These are phyloP conservation scores for Syngnathoides biaculeatus DNA, from an alignment of 2,113 vertebrate species.

Conservation along the genomic window DNA sequence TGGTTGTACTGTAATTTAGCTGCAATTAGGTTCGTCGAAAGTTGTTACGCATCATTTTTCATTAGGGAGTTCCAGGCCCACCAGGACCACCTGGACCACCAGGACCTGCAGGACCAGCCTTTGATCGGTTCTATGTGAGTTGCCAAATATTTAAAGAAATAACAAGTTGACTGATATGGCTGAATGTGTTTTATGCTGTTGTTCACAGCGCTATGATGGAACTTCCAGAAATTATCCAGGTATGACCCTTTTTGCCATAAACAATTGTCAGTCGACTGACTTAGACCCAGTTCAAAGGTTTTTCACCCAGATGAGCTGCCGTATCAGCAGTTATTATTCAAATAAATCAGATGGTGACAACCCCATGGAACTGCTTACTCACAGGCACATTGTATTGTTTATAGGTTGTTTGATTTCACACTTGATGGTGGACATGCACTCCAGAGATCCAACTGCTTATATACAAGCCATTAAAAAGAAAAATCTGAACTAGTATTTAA, in stretches of 20 bases:
- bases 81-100: conserved; percentile 69
- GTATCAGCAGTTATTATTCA: too few species aligned
- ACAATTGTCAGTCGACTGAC: background rate
- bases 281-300: too few species aligned
- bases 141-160: background rate
- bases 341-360: background rate
- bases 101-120: conserved; percentile 46
- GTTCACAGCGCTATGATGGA: conserved; percentile 63
- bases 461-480: too few species aligned
- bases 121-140: conserved; percentile 68
- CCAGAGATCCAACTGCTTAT: too few species aligned
- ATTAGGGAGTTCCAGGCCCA: conserved; percentile 77
- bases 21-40: background rate
- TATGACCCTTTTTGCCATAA: conserved; percentile 33
- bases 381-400: too few species aligned
- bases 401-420: too few species aligned
- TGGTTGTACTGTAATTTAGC: background rate
- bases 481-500: too few species aligned
- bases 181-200: background rate
- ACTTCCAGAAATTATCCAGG: conserved; percentile 61
- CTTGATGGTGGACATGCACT: too few species aligned
- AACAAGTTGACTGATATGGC: background rate
- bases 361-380: background rate
- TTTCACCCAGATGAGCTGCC: background rate
- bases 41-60: conserved; percentile 5